Base-by-base conservation (phyloP, 2,888 invertebrate genomes). In the Heteromurus nitidus region DNA sequence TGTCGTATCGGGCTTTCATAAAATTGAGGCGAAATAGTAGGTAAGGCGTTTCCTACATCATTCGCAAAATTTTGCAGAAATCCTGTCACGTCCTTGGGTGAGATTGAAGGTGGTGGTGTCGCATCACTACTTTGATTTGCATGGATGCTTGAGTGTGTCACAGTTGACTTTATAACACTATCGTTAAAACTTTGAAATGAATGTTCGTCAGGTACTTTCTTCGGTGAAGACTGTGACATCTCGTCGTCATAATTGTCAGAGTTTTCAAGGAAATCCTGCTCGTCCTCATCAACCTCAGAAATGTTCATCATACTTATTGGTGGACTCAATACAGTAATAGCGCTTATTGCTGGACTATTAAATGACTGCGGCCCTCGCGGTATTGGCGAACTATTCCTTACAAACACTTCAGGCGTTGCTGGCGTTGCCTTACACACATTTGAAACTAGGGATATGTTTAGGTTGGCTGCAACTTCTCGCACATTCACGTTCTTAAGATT, bases 341-440 rank as follows among this genome's bases (percentile, higher is more conserved):
- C 47, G 20, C 50, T 50, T 18, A 50, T 20, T 3, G 5, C 50
- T n/a, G 58, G 58, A 28, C 26, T 58, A 26, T n/a, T n/a, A n/a
- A 58, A 58, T 26, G 26, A 11, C 13, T 58, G 26, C 26, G 2
- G 18, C 1, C 9, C 50, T 20, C 9, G 9, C 16, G 1, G 18
- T 18, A 58, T 28, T 24, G 58, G 58, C 3, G 58, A 58, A 13
- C 26, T 58, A 3, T 58, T 58, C 16, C 58, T 58, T 28, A 58
- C 58, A 22, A 22, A 55, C 3, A 7, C 58, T 50, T 50, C 3
- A 50, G n/a, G 11, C 7, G n/a, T n/a, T n/a, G 5, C n/a, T 50
- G 50, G 3, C 7, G 7, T 36, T 13, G 5, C 36, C 5, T 9
- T 13, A 36, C 7, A 36, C 36, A 9, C 36, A 5, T 13, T 36